Conservation (phyloP, 1,140 invertebrate genomes). For the Penaeus chinensis region DNA sequence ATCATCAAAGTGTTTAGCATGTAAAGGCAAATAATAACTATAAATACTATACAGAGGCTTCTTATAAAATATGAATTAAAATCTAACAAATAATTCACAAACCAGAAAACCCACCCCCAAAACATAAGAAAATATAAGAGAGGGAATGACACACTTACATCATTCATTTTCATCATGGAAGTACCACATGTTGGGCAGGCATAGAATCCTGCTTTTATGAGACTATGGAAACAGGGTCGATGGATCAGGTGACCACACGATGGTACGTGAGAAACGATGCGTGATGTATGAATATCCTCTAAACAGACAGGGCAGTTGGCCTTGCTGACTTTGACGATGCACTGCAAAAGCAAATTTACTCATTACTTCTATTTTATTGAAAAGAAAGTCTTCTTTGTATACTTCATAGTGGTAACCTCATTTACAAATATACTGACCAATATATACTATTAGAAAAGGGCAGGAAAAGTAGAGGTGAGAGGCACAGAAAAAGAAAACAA, state of each 20-base stretch:
- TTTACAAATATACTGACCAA: no score
- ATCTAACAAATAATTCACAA: no score
- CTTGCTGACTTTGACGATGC: constrained; percentile 86
- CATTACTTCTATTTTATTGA: no score
- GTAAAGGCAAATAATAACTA: background rate
- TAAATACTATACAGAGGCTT: no score
- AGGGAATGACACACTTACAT: constrained; percentile 67
- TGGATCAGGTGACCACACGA: constrained; percentile 87
- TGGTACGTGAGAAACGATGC: constrained; percentile 87
- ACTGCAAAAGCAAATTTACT: constrained; percentile 72
- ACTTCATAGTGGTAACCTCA: no score
- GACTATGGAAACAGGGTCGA: constrained; percentile 82
- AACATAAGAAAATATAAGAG: background rate
- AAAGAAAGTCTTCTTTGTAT: no score
- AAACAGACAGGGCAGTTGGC: constrained; percentile 88
- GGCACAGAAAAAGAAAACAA: no score
- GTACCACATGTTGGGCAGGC: constrained; percentile 88
- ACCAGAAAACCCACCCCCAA: background rate
- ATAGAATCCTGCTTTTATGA: constrained; percentile 82
- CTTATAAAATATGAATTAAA: no score
- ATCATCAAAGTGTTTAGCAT: constrained; percentile 45
- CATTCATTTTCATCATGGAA: constrained; percentile 85
- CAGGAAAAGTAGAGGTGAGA: no score
- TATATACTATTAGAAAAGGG: no score
- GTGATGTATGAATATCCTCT: constrained; percentile 89